Percentiles rank a stretch among this genome's conserved stretches.
These are phyloP conservation scores for Leptestheria dahalacensis DNA, from an alignment of 1,140 invertebrate genomes.

Conservation along the genomic window DNA sequence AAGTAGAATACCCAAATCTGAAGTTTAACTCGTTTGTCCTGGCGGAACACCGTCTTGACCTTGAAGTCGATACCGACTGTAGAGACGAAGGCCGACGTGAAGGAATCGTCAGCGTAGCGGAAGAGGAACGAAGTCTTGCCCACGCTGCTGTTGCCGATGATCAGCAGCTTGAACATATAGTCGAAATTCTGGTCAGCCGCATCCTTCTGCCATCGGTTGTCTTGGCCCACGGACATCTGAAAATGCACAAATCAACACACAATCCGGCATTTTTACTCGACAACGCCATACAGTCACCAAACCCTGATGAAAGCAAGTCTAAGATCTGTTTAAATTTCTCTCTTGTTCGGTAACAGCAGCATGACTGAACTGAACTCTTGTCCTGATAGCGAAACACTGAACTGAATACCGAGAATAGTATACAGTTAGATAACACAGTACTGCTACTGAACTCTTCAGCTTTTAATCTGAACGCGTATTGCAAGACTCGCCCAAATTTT, in stretches of 20 bases:
- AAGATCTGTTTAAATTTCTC: no score
- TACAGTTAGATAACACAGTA: no score
- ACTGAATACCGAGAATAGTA: no score
- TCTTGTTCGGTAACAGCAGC: no score
- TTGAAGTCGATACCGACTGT: slow-evolving; percentile 99
- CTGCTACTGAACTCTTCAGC: no score
- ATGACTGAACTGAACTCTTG: no score
- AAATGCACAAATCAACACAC: background rate
- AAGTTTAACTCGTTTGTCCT: slow-evolving; percentile 83
- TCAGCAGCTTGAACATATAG: slow-evolving; percentile 99
- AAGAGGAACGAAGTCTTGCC: slow-evolving; percentile 99
- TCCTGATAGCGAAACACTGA: no score
- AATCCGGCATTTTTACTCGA: no score
- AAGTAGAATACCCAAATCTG: slow-evolving; percentile 80
- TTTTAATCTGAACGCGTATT: no score
- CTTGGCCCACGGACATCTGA: slow-evolving; percentile 35
- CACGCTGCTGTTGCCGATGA: slow-evolving; percentile 97
- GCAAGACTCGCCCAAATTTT: no score
- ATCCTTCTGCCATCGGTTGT: slow-evolving; percentile 79
- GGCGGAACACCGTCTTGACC: slow-evolving; percentile 98
- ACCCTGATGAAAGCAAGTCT: no score
- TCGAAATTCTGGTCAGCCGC: slow-evolving; percentile 99
- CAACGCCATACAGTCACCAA: no score
- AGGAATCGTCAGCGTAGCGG: slow-evolving; percentile 97
- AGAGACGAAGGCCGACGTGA: slow-evolving; percentile 97